Conservation (phyloP, 2,888 invertebrate species). For the Agrochola litura region DNA sequence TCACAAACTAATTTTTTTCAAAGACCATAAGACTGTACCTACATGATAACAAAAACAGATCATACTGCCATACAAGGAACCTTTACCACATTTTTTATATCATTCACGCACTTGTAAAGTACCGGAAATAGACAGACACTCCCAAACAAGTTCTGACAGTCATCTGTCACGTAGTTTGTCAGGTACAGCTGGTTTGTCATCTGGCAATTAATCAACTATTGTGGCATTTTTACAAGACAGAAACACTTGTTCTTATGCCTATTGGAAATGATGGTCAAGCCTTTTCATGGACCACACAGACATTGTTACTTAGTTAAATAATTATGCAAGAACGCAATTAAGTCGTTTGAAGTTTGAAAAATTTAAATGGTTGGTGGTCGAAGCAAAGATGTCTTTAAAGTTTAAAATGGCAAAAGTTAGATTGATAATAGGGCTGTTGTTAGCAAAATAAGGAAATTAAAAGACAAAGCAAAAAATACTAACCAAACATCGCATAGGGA, state of each 20-base stretch:
- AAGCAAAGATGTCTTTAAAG: background rate
- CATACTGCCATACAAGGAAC: constrained; percentile 25
- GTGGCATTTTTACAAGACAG: constrained; percentile 54
- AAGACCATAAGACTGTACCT: background rate
- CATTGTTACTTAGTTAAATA: background rate
- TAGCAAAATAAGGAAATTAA: background rate
- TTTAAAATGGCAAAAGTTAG: background rate
- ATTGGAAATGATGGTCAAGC: constrained; percentile 33
- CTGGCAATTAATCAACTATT: constrained; percentile 62
- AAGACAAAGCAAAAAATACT: background rate
- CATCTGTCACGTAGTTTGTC: constrained; percentile 43
- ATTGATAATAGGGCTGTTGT: background rate
- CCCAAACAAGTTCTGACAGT: constrained; percentile 55
- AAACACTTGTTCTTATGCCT: constrained; percentile 59
- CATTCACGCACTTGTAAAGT: constrained; percentile 37
- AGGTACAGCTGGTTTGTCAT: constrained; percentile 44
- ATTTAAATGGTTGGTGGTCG: background rate
- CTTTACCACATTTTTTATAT: constrained; percentile 32
- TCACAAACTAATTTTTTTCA: background rate
- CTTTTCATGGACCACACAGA: constrained; percentile 31
- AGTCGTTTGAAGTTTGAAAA: constrained; percentile 20
- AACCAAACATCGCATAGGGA: background rate
- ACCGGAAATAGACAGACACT: constrained; percentile 39
- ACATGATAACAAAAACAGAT: background rate
- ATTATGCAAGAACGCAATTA: constrained; percentile 43